Conservation (phyloP, 2,113 vertebrate genomes). For the Pandion haliaetus region DNA sequence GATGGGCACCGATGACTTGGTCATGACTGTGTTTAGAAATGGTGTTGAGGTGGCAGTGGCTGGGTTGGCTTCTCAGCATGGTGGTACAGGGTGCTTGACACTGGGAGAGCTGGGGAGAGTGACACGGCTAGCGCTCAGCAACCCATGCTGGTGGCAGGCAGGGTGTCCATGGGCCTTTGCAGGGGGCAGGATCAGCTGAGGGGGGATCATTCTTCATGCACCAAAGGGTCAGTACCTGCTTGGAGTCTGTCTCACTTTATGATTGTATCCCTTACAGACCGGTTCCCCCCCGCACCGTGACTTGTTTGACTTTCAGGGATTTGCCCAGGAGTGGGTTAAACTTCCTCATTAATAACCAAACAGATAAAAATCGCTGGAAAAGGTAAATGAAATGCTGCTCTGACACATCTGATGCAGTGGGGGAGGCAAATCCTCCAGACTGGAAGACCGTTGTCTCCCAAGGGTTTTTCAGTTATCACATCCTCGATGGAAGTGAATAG, state of each 20-base stretch:
- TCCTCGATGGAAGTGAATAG: background rate
- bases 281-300: background rate
- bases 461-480: conserved; percentile 32
- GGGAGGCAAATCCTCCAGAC: conserved; percentile 1
- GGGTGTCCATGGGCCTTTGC: background rate
- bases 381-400: conserved; percentile 37
- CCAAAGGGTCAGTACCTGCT: background rate
- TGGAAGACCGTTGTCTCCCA: conserved; percentile 17
- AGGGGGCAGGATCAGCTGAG: background rate
- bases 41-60: background rate
- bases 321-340: conserved; percentile 35
- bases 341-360: conserved; percentile 29
- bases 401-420: conserved; percentile 52
- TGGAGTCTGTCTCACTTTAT: background rate
- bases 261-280: background rate
- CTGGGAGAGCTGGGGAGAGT: background rate
- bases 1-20: background rate
- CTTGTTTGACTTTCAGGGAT: background rate
- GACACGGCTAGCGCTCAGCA: background rate
- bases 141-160: background rate
- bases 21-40: background rate
- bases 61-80: background rate
- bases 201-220: background rate
- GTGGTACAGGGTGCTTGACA: background rate
- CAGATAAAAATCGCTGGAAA: conserved; percentile 42